These are phyloP conservation scores for Sapajus apella DNA, from an alignment of 2,113 vertebrate species.

Conservation along the genomic window DNA sequence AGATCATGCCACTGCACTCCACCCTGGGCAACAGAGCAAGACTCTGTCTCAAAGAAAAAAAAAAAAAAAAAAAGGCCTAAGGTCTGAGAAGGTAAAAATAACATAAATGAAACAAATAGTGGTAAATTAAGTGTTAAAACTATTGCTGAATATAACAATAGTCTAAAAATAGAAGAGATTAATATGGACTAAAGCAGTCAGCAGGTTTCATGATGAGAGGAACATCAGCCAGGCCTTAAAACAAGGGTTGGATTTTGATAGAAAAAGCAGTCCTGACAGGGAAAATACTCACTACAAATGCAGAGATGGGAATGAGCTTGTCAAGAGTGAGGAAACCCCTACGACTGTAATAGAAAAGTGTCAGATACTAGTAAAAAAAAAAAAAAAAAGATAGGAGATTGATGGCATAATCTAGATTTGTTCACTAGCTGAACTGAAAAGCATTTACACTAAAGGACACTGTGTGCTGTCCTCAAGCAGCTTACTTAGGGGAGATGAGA, in stretches of 20 bases:
- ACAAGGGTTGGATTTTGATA: background rate
- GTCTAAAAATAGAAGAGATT: constrained; percentile 53
- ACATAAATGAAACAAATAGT: background rate
- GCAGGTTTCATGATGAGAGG: constrained; percentile 34
- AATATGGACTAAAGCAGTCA: constrained; percentile 6
- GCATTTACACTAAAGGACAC: background rate
- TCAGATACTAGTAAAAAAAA: background rate
- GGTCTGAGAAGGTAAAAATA: background rate
- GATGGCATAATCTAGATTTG: background rate
- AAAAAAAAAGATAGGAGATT: background rate
- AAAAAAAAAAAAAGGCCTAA: background rate
- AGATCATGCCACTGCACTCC: too few relatives aligned
- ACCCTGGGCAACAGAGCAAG: too few relatives aligned
- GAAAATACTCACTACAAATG: background rate
- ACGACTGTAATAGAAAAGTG: background rate
- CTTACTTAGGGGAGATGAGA: background rate
- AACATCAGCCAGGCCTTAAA: background rate
- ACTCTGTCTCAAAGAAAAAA: background rate
- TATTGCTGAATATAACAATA: background rate
- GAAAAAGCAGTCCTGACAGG: constrained; percentile 18
- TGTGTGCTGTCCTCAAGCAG: background rate
- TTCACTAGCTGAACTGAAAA: background rate
- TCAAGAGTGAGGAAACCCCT: background rate
- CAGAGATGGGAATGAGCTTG: background rate
- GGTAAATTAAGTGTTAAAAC: constrained; percentile 6